These are phyloP conservation scores for Drosophila athabasca DNA, from an alignment of 1,140 invertebrate genomes.

Conservation along the genomic window DNA sequence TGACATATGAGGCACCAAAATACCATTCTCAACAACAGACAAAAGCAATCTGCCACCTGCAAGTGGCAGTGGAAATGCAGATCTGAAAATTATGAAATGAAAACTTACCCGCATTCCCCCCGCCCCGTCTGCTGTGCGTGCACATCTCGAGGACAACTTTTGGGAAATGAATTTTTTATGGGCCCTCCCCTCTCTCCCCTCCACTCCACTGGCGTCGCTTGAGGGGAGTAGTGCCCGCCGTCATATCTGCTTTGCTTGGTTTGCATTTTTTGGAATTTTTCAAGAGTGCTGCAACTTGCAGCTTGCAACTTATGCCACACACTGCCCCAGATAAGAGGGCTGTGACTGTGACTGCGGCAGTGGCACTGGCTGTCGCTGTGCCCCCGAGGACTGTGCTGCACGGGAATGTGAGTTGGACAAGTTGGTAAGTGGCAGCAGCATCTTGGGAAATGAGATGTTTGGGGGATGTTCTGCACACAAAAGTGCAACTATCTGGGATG, in stretches of 20 bases:
- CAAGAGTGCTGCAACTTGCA: constrained; percentile 25
- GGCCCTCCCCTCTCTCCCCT: too few species aligned
- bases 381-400: background rate
- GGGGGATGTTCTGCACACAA: background rate
- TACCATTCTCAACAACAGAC: constrained; percentile 10
- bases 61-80: constrained; percentile 3
- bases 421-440: constrained; percentile 32
- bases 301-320: constrained; percentile 59
- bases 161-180: constrained; percentile 71
- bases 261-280: constrained; percentile 34
- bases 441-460: constrained; percentile 34
- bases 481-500: too few species aligned
- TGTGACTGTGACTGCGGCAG: background rate
- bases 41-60: constrained; percentile 24
- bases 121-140: background rate
- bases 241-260: constrained; percentile 45
- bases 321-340: constrained; percentile 16
- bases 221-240: constrained; percentile 10
- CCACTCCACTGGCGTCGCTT: background rate
- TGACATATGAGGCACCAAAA: constrained; percentile 43
- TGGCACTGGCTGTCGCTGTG: background rate
- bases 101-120: constrained; percentile 31
- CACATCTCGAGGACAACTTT: constrained; percentile 39
- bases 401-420: constrained; percentile 8
- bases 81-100: constrained; percentile 46